These are phyloP conservation scores for Mamestra configurata DNA, from an alignment of 1,140 invertebrate species.

Conservation along the genomic window DNA sequence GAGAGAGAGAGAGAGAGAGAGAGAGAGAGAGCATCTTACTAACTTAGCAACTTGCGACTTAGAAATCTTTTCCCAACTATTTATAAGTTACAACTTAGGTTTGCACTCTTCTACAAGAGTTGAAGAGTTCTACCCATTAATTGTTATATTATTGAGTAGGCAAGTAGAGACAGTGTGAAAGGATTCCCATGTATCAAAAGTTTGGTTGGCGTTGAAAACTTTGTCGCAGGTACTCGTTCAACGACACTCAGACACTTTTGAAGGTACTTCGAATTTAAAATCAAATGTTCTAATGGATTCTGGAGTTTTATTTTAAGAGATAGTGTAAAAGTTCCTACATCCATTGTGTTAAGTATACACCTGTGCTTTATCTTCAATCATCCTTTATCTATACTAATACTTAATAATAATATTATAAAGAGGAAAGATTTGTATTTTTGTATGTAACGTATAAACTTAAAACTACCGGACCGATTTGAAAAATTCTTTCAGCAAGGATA, in stretches of 20 bases:
- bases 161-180: conserved; percentile 33
- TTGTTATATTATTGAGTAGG: conserved; percentile 43
- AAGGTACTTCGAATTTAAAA: conserved; percentile 51
- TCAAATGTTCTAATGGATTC: conserved; percentile 22
- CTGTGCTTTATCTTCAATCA: no score
- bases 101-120: conserved; percentile 30
- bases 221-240: conserved; percentile 39
- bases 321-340: no score
- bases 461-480: no score
- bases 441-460: no score
- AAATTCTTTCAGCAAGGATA: no score
- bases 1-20: no score
- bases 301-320: conserved; percentile 1
- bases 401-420: no score
- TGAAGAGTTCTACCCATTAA: conserved; percentile 35
- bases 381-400: no score
- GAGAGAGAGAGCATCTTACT: conserved; percentile 18
- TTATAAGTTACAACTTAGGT: conserved; percentile 25
- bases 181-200: conserved; percentile 52
- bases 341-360: no score
- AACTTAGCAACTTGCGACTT: conserved; percentile 33
- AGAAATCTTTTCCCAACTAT: conserved; percentile 45
- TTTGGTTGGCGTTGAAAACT: conserved; percentile 48
- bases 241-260: conserved; percentile 25
- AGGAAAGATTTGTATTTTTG: no score